Percentiles rank a stretch among this genome's conserved stretches.
These are phyloP conservation scores for Agelas oroides DNA, from an alignment of 37 sponge, comb jelly and placozoan genomes.

Conservation along the genomic window DNA sequence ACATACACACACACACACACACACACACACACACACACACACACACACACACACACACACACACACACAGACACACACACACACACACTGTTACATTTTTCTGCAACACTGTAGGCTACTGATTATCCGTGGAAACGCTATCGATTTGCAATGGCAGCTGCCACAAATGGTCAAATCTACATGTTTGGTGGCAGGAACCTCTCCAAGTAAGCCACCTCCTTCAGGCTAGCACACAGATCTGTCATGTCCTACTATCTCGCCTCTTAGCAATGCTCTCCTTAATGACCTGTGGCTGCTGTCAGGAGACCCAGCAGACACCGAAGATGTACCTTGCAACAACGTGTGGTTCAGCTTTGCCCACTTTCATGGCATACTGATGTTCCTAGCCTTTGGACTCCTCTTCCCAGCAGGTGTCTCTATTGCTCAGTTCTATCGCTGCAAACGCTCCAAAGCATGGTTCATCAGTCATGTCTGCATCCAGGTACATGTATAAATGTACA, in stretches of 20 bases:
- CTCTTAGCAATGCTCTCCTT: no score
- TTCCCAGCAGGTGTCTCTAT: conserved; percentile 52
- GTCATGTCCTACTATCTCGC: no score
- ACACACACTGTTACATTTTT: no score
- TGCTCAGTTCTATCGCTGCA: conserved; percentile 36
- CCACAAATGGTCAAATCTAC: conserved; percentile 28
- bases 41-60: no score
- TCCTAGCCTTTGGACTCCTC: conserved; percentile 57
- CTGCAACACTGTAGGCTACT: no score
- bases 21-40: no score
- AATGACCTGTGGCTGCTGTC: conserved; percentile 61
- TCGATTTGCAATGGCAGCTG: conserved; percentile 38
- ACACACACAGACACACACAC: no score
- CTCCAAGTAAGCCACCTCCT: conserved; percentile 7
- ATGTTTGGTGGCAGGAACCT: conserved; percentile 54
- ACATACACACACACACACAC: no score
- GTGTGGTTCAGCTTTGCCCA: conserved; percentile 63
- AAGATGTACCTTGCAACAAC: conserved; percentile 17
- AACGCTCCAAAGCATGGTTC: conserved; percentile 30
- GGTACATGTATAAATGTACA: conserved; percentile 21
- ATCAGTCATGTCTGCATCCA: conserved; percentile 47
- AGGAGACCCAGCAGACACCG: conserved; percentile 30
- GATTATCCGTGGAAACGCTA: conserved; percentile 41
- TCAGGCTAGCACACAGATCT: background rate
- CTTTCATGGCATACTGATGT: conserved; percentile 57